phyloP scores from a whole-genome alignment of 2,888 invertebrate genomes.

The Syrphus vitripennis region DNA sequence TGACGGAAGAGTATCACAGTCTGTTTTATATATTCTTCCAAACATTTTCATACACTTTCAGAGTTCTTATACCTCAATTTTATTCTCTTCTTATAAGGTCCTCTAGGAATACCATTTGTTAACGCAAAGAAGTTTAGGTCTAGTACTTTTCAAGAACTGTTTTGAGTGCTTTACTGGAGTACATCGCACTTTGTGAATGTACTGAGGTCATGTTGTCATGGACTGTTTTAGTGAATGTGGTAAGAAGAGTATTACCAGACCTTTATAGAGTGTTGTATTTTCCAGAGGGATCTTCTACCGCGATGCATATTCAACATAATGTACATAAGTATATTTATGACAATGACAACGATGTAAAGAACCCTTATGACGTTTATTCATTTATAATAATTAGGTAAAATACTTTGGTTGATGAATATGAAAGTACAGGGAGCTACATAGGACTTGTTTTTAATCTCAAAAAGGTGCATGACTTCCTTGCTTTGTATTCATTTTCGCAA shows the following conservation, averaged over 20 bases:
- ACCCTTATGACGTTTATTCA: conserved; percentile 36
- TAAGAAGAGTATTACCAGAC: conserved; percentile 40
- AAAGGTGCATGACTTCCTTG: no score
- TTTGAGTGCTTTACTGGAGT: conserved; percentile 52
- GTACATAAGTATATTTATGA: not conserved
- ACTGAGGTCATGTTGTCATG: conserved; percentile 48
- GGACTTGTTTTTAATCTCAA: no score
- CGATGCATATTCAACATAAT: conserved; percentile 37
- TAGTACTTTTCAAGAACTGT: conserved; percentile 61
- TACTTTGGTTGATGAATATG: conserved; percentile 15
- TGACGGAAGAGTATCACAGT: conserved; percentile 5
- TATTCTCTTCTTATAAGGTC: conserved; percentile 51
- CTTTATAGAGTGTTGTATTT: conserved; percentile 20
- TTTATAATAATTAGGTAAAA: conserved; percentile 52
- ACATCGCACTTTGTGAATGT: conserved; percentile 57
- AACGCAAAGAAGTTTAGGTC: conserved; percentile 58
- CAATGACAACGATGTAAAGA: conserved; percentile 24
- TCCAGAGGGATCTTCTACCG: not conserved
- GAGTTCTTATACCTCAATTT: conserved; percentile 45
- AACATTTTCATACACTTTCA: conserved; percentile 13
- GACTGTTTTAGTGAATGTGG: conserved; percentile 7
- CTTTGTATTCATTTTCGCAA: no score
- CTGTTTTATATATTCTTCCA: conserved; percentile 21
- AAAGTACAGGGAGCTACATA: not conserved
- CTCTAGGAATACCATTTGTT: conserved; percentile 54